Percentiles rank a stretch among this genome's conserved stretches.
Conservation (phyloP, 2,797 vertebrate genomes). For the Philypnodon macrostomus region DNA sequence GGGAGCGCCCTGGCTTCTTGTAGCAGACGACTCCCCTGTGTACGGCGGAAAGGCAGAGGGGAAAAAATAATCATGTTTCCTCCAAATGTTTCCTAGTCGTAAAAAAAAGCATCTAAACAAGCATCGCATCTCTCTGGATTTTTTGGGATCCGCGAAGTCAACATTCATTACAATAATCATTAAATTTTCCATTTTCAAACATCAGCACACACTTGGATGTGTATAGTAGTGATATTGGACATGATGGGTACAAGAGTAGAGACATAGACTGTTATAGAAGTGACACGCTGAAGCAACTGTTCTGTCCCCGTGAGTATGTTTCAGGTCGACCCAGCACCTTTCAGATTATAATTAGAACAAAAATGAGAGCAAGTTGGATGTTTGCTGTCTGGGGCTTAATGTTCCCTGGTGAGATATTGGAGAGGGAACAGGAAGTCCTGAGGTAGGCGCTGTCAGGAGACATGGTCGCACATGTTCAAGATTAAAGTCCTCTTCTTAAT, state of each 20-base stretch:
- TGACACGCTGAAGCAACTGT: slow-evolving; percentile 31
- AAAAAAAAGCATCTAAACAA: slow-evolving; percentile 72
- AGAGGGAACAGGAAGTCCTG: slow-evolving; percentile 53
- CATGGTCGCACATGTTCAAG: slow-evolving; percentile 51
- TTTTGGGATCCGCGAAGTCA: slow-evolving; percentile 70
- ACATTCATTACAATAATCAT: slow-evolving; percentile 81
- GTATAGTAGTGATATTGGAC: slow-evolving; percentile 69
- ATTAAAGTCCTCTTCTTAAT: slow-evolving; percentile 36
- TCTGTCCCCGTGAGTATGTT: slow-evolving; percentile 36
- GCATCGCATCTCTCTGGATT: slow-evolving; percentile 42
- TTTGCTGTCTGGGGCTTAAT: slow-evolving; percentile 58
- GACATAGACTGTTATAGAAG: slow-evolving; percentile 47
- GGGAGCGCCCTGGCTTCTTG: slow-evolving; percentile 87
- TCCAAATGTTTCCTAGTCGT: slow-evolving; percentile 71
- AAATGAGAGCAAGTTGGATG: slow-evolving; percentile 59
- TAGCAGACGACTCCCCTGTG: slow-evolving; percentile 83
- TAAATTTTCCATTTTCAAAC: slow-evolving; percentile 69
- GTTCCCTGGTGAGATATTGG: slow-evolving; percentile 57
- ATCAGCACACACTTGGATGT: slow-evolving; percentile 44
- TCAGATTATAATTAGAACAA: slow-evolving; percentile 72
- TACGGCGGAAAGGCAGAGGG: slow-evolving; percentile 68
- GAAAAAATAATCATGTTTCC: slow-evolving; percentile 76
- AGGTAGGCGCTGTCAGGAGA: slow-evolving; percentile 54
- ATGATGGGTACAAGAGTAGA: slow-evolving; percentile 72
- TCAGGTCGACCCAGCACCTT: slow-evolving; percentile 47